Evolutionary conservation across 2,888 invertebrate species (phyloP).

Genomic region (Drosophila mercatorum): DNA sequence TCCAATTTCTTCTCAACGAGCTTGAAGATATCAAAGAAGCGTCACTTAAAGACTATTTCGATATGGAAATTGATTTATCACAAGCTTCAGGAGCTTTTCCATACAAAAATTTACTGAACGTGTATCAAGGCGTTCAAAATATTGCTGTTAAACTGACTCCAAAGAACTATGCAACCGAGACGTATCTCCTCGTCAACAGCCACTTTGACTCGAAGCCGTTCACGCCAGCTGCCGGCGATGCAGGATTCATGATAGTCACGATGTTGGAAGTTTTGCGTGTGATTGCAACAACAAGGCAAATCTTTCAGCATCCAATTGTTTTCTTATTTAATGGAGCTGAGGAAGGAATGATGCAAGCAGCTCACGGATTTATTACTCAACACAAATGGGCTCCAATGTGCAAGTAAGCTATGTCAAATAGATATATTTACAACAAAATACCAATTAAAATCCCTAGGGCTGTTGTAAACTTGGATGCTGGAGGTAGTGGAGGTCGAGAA

Average conservation of each 20-base stretch:
- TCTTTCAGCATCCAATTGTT: slow-evolving; percentile 86
- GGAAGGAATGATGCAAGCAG: slow-evolving; percentile 87
- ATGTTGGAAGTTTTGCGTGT: slow-evolving; percentile 87
- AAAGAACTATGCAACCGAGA: slow-evolving; percentile 65
- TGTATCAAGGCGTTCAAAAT: slow-evolving; percentile 82
- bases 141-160: slow-evolving; percentile 78
- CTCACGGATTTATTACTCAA: slow-evolving; percentile 88
- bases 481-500: slow-evolving; percentile 95
- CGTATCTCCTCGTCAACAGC: slow-evolving; percentile 90
- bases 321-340: slow-evolving; percentile 89
- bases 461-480: slow-evolving; percentile 95
- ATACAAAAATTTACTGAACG: slow-evolving; percentile 58
- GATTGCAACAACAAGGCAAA: slow-evolving; percentile 81
- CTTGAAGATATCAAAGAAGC: slow-evolving; percentile 61
- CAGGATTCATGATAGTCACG: slow-evolving; percentile 87
- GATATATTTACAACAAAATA: not conserved
- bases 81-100: slow-evolving; percentile 72
- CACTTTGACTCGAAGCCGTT: slow-evolving; percentile 97
- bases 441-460: slow-evolving; percentile 83
- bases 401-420: slow-evolving; percentile 39
- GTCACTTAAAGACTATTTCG: slow-evolving; percentile 69
- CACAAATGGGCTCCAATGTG: slow-evolving; percentile 93
- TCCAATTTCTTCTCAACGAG: slow-evolving; percentile 84
- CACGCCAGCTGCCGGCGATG: slow-evolving; percentile 89
- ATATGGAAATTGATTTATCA: slow-evolving; percentile 79